Conservation (phyloP, 2,888 invertebrate species). For the Conchocele bisecta region DNA sequence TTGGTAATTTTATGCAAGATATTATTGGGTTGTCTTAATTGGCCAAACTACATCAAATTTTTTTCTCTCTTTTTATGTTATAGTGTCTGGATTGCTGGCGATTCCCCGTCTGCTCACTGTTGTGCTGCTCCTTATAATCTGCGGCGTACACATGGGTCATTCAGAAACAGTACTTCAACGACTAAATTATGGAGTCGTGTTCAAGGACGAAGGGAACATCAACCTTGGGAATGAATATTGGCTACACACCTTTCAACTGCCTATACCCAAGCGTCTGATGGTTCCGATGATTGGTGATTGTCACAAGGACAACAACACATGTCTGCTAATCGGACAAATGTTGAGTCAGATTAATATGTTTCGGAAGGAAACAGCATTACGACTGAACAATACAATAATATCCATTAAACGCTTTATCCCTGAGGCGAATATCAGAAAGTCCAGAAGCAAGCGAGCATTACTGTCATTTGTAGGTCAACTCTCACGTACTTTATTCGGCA, state of each 20-base stretch:
- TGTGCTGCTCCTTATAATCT: not conserved
- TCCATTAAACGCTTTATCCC: not conserved
- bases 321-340: constrained; percentile 9
- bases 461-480: constrained; percentile 46
- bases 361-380: not conserved
- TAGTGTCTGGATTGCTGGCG: not conserved
- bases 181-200: constrained; percentile 42
- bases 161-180: constrained; percentile 13
- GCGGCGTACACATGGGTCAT: not conserved
- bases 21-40: no score
- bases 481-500: constrained; percentile 43
- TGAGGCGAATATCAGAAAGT: not conserved
- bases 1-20: no score
- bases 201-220: constrained; percentile 8
- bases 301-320: not conserved
- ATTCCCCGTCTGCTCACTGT: not conserved
- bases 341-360: constrained; percentile 23
- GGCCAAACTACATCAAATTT: no score
- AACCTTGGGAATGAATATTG: constrained; percentile 37
- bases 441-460: constrained; percentile 19
- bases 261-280: constrained; percentile 9
- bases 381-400: constrained; percentile 1
- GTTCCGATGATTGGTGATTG: constrained; percentile 12
- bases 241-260: constrained; percentile 47
- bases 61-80: constrained; percentile 16